phyloP scores from a whole-genome alignment of 2,113 vertebrate species.

The Centropus bengalensis region DNA sequence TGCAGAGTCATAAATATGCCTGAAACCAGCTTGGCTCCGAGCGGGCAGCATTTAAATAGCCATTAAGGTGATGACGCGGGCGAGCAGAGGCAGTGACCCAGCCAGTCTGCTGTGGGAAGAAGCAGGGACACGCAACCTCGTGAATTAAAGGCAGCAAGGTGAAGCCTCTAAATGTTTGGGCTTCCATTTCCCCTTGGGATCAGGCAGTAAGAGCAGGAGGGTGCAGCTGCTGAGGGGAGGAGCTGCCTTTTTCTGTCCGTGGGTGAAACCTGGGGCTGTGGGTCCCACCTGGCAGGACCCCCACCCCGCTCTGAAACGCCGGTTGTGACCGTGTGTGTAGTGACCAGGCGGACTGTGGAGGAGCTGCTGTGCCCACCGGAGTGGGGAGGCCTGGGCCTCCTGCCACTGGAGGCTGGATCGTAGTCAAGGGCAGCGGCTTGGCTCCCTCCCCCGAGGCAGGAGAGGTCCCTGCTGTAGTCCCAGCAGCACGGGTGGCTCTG shows the following conservation, averaged over 20 bases:
- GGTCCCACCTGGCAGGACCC: background rate
- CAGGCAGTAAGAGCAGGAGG: background rate
- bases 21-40: background rate
- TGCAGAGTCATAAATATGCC: background rate
- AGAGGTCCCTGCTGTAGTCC: background rate
- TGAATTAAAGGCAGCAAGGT: constrained; percentile 30
- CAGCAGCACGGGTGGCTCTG: background rate
- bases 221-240: background rate
- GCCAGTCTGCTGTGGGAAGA: constrained; percentile 14
- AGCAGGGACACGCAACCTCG: background rate
- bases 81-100: constrained; percentile 23
- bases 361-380: background rate
- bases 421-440: background rate
- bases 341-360: background rate
- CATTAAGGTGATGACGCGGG: constrained; percentile 30
- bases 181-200: background rate
- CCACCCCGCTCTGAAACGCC: background rate
- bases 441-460: background rate
- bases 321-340: background rate
- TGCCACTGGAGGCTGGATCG: background rate
- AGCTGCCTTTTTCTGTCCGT: background rate
- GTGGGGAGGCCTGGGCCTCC: background rate
- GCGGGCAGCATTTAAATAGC: background rate
- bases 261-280: background rate
- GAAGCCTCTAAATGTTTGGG: background rate